phyloP scores from a whole-genome alignment of 2,113 vertebrate species.

The Ailurus styani region DNA sequence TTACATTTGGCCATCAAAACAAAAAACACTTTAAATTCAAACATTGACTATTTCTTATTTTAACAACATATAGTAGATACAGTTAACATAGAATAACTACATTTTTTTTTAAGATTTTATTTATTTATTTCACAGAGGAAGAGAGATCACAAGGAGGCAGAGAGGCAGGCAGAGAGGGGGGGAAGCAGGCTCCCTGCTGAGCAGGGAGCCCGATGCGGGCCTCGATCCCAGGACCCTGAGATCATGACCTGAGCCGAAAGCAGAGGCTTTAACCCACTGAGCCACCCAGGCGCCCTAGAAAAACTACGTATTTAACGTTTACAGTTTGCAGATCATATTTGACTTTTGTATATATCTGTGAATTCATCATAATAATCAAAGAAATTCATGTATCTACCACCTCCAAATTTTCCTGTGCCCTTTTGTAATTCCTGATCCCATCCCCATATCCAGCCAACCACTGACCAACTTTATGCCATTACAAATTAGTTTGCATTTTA shows the following conservation, averaged over 20 bases:
- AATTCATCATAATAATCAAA: background rate
- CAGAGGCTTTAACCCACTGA: too few relatives aligned
- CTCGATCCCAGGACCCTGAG: too few relatives aligned
- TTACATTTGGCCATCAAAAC: background rate
- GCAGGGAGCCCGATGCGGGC: too few relatives aligned
- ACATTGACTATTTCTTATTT: background rate
- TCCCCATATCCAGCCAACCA: background rate
- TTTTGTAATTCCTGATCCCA: background rate
- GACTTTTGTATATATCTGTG: background rate
- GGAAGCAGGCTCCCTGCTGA: too few relatives aligned
- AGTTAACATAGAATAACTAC: background rate
- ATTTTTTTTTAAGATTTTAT: too few relatives aligned
- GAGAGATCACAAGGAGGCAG: too few relatives aligned
- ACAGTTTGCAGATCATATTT: background rate
- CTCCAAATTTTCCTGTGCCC: background rate
- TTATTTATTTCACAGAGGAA: too few relatives aligned
- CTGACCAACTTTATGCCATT: background rate
- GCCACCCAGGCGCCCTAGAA: too few relatives aligned
- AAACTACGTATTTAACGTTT: background rate
- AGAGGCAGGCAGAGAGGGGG: too few relatives aligned
- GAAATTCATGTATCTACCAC: background rate
- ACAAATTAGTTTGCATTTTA: background rate
- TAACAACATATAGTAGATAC: background rate
- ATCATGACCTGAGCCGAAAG: too few relatives aligned
- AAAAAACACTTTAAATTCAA: conserved; percentile 12